A percentile compares a stretch with the other conserved stretches of the same genome.
Conservation (phyloP, 2,888 invertebrate species). For the Gortyna flavago region DNA sequence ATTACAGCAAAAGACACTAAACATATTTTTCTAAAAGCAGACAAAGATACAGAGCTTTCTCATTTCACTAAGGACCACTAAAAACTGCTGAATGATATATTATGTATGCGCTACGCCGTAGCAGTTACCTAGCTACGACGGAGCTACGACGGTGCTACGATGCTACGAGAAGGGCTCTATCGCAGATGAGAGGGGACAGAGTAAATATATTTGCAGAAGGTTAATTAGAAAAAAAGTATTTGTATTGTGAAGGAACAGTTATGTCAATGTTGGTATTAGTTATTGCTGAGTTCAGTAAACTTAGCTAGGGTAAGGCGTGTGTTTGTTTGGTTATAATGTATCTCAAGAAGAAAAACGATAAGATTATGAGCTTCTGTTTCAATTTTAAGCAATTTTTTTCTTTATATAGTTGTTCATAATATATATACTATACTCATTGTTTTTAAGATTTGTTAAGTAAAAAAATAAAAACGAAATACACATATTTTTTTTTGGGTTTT, state of each 20-base stretch:
- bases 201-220: constrained; percentile 52
- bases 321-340: background rate
- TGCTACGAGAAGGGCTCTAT: constrained; percentile 66
- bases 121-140: constrained; percentile 53
- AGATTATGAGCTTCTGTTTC: background rate
- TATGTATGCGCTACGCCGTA: constrained; percentile 66
- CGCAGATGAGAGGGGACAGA: constrained; percentile 60
- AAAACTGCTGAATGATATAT: constrained; percentile 62
- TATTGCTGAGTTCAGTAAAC: background rate
- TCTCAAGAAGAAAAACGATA: background rate
- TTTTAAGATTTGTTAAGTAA: background rate
- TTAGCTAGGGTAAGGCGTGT: background rate
- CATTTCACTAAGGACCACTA: constrained; percentile 62
- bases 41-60: constrained; percentile 52
- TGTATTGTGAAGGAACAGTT: constrained; percentile 18
- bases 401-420: too few species aligned
- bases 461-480: too few species aligned
- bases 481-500: too few species aligned
- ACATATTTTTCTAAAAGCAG: constrained; percentile 34
- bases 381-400: too few species aligned
- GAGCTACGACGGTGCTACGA: constrained; percentile 61
- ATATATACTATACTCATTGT: background rate
- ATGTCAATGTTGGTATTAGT: constrained; percentile 13
- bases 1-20: constrained; percentile 7
- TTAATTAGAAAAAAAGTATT: constrained; percentile 38